These are phyloP conservation scores for Acropternis orthonyx DNA, from an alignment of 2,797 vertebrate species.

Conservation along the genomic window DNA sequence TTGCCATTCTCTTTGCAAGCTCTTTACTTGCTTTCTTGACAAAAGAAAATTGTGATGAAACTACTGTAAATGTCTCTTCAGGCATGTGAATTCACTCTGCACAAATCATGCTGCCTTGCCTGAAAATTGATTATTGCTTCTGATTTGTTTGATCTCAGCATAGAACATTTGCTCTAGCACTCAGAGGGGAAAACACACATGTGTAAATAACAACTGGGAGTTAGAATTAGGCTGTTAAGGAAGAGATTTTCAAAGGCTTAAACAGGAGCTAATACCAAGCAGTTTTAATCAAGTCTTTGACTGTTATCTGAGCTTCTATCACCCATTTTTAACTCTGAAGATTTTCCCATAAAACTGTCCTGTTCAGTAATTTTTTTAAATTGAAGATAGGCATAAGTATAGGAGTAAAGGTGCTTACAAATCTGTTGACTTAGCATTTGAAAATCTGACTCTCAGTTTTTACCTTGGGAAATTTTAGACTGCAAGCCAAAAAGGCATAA, in stretches of 20 bases:
- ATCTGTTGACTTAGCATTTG: neutral
- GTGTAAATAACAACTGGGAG: conserved; percentile 36
- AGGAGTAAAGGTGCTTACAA: neutral
- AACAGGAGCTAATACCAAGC: neutral
- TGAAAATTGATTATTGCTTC: neutral
- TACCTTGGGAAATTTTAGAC: neutral
- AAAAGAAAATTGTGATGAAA: neutral
- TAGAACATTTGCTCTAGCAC: neutral
- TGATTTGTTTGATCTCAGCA: neutral
- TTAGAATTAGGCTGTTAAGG: conserved; percentile 4
- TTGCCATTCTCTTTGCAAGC: neutral
- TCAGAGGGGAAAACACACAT: neutral
- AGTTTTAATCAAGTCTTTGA: neutral
- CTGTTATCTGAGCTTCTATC: neutral
- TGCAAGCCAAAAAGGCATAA: neutral
- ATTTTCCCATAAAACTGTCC: neutral
- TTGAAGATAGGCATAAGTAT: neutral
- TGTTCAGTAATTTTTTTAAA: neutral
- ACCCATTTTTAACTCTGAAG: neutral
- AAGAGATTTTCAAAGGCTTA: conserved; percentile 24
- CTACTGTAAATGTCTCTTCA: neutral
- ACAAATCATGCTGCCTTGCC: neutral
- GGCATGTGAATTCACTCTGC: neutral
- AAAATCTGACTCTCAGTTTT: neutral
- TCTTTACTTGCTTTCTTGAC: neutral